Evolutionary conservation across 2,888 invertebrate species (phyloP), one percentile per base, ranked within the genome.

Genomic region (Drosophila vallismaia): DNA sequence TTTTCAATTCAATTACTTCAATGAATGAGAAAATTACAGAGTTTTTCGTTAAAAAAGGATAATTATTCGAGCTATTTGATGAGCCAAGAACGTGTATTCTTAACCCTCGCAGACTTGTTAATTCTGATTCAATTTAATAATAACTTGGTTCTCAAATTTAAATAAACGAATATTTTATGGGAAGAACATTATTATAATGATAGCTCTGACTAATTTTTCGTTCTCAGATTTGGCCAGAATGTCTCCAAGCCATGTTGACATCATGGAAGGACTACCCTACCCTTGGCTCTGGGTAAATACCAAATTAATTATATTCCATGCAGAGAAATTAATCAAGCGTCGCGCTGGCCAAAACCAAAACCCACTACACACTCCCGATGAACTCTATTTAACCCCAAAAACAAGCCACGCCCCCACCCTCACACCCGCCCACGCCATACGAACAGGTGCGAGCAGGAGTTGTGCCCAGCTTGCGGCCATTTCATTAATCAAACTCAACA

Each of bases 401-500:
- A 78, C 77, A 82, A 69, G 75, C 74, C 76, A 74, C 51, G 19
- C 46, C 45, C 52, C 50, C 10, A 42, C 33, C 14, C n/a, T 29
- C 19, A 19, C 19, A 19, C 19, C 19, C 51, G 19, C 46, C 45
- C 52, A 48, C 9, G 42, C 38, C 14, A 9, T 33, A 14, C 46
- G 48, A 36, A 42, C 57, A 57, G 56, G 57, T 62, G 62, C 50
- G 68, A 52, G 69, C 48, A 38, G 49, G 33, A 56, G 55, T 51
- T 54, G 67, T 44, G 60, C 71, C 63, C 74, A 59, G 67, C 68
- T 73, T 73, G 72, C 68, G 81, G 70, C 71, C 86, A 84, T 81
- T 85, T 84, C 84, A 85, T 85, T 85, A 85, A 85, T 85, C 84
- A 85, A 86, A 76, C 76, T 84, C 86, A 84, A 80, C 86, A 86